Base-by-base conservation (phyloP, 1,140 invertebrate species). In the Latrodectus geometricus region DNA sequence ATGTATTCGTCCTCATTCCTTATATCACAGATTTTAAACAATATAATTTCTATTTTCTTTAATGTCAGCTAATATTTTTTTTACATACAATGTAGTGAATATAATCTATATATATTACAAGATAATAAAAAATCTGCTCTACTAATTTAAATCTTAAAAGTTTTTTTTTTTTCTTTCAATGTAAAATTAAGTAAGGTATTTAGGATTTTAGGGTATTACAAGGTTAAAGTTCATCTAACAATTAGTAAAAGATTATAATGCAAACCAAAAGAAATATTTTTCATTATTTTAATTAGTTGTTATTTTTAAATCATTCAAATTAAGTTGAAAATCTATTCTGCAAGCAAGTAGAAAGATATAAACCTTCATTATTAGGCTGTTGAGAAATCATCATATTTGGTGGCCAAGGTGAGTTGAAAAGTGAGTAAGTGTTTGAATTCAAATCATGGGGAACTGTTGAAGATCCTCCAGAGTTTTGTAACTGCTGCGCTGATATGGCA, bases 391-490 rank as follows among this genome's bases (percentile, higher is more conserved):
- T 89, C 2, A 91, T 83, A 12, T 89, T 88, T 50, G 90, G 89
- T 68, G 90, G 89, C 90, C 90, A 91, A 70, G 93, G 92, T n/a
- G 93, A 93, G 90, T 94, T 94, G 90, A 95, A 95, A 88, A 95
- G 89, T 0, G 94, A 94, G 90, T 95, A 95, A 11, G 93, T 94
- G 81, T 92, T 94, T 87, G 91, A 91, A 65, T 89, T 91, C 74
- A 82, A 52, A 61, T 85, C 87, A 82, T 86, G 79, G 68, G 78
- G 21, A 54, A 76, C 56, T 17, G 73, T 17, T 11, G 81, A 82
- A 23, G 81, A 54, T 56, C 73, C 66, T 35, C 49, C 74, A 54
- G 66, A 15, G 52, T 70, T 72, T 56, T 86, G 83, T n/a, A 86
- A 17, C 17, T 80, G 76, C 54, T 79, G 77, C 9, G 77, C 69